phyloP scores from a whole-genome alignment of 2,113 vertebrate genomes.

The Stigmatopora argus region DNA sequence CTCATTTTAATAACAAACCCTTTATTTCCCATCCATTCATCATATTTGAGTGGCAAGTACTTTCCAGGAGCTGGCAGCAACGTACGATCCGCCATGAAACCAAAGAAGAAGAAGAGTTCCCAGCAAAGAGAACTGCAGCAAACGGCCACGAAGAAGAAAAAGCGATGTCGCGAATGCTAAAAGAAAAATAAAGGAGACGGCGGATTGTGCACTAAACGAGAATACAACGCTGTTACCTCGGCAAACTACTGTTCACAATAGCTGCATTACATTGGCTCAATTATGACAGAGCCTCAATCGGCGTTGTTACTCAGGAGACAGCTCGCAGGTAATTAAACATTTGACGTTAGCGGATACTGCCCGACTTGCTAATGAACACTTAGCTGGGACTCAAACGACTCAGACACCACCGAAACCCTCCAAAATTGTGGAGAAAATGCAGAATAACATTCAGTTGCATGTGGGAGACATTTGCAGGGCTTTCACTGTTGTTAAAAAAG shows the following conservation, averaged over 20 bases:
- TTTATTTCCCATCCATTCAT: neutral
- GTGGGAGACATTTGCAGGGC: no score
- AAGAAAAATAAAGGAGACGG: constrained; percentile 53
- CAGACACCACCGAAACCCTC: neutral
- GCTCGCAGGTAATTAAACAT: constrained; percentile 83
- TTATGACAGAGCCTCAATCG: constrained; percentile 94
- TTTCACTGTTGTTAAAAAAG: no score
- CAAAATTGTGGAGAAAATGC: neutral
- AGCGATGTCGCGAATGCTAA: constrained; percentile 58
- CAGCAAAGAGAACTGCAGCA: constrained; percentile 8
- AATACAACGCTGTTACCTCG: constrained; percentile 40
- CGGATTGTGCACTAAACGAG: constrained; percentile 25
- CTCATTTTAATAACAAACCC: neutral
- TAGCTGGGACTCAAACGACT: constrained; percentile 45
- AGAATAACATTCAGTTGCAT: neutral
- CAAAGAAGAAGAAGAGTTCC: constrained; percentile 21
- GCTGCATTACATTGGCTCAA: constrained; percentile 31
- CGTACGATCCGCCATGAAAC: neutral
- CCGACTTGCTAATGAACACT: constrained; percentile 15
- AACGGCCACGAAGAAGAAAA: constrained; percentile 42
- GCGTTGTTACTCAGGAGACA: constrained; percentile 93
- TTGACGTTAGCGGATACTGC: constrained; percentile 21
- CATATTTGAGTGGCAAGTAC: neutral
- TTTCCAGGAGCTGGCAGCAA: constrained; percentile 29
- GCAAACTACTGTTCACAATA: constrained; percentile 32